phyloP scores from a whole-genome alignment of 23 tunicate species.

The Ciona savignyi region DNA sequence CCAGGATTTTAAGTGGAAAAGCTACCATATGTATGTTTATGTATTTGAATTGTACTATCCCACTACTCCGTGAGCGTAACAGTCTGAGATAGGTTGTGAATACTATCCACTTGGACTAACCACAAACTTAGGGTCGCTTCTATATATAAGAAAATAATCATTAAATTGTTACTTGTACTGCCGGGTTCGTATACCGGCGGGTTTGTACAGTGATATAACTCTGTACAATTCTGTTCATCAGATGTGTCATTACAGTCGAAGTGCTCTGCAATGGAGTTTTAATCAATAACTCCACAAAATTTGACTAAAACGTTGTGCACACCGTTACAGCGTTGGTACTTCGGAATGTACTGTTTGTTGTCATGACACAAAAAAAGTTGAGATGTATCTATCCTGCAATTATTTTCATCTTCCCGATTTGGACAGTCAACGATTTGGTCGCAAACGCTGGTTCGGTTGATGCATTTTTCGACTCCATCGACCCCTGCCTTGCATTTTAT shows the following conservation, averaged over 20 bases:
- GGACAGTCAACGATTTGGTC: constrained; percentile 37
- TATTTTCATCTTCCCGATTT: constrained; percentile 27
- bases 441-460: constrained; percentile 20
- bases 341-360: constrained; percentile 5
- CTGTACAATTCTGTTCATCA: constrained; percentile 29
- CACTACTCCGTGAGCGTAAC: no score
- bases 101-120: background rate
- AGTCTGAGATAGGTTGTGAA: background rate
- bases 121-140: background rate
- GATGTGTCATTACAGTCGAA: constrained; percentile 41
- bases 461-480: constrained; percentile 8
- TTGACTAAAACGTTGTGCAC: background rate
- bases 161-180: no score
- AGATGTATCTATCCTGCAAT: constrained; percentile 13
- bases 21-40: no score
- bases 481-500: constrained; percentile 10
- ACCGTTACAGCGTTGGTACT: constrained; percentile 31
- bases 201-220: background rate
- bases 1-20: no score
- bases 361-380: constrained; percentile 26
- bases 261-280: constrained; percentile 6
- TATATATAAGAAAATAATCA: no score
- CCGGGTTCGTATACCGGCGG: no score
- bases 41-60: no score
- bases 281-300: background rate